These are phyloP conservation scores for Epistrophella euchroma DNA, from an alignment of 2,888 invertebrate genomes.

Conservation along the genomic window DNA sequence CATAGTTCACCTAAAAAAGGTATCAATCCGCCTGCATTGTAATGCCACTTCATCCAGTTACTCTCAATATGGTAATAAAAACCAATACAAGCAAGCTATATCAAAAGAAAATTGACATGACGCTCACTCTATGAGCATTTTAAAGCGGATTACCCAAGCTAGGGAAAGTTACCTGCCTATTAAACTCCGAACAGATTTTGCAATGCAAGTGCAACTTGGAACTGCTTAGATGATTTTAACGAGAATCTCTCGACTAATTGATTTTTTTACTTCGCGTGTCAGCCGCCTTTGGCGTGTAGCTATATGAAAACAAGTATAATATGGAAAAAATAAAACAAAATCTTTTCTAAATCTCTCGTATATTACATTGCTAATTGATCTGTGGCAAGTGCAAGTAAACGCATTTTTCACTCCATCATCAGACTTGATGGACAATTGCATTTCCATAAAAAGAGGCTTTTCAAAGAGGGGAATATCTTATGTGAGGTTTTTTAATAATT, in stretches of 20 bases:
- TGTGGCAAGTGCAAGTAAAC: conserved; percentile 68
- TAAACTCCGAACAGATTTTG: conserved; percentile 35
- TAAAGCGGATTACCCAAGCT: conserved; percentile 15
- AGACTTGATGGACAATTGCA: conserved; percentile 50
- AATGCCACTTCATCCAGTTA: conserved; percentile 33
- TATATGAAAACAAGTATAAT: conserved; percentile 36
- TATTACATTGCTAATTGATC: conserved; percentile 54
- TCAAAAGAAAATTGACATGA: conserved; percentile 62
- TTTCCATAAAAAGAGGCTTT: conserved; percentile 27
- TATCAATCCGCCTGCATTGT: conserved; percentile 3
- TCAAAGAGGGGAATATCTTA: neutral
- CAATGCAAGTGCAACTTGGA: conserved; percentile 4
- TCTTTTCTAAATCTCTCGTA: conserved; percentile 60
- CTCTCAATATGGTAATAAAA: conserved; percentile 64
- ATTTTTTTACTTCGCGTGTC: conserved; percentile 66
- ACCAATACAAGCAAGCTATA: conserved; percentile 50
- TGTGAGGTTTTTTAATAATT: conserved; percentile 40
- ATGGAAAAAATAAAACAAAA: conserved; percentile 39
- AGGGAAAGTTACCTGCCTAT: conserved; percentile 59
- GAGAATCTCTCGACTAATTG: conserved; percentile 54
- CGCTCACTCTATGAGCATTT: conserved; percentile 41
- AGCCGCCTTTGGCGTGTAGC: conserved; percentile 21
- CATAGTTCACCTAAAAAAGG: conserved; percentile 6
- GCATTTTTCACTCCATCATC: conserved; percentile 32
- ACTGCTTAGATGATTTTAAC: conserved; percentile 25